Conservation (phyloP, 2,888 invertebrate genomes). For the Darwinula stevensoni region DNA sequence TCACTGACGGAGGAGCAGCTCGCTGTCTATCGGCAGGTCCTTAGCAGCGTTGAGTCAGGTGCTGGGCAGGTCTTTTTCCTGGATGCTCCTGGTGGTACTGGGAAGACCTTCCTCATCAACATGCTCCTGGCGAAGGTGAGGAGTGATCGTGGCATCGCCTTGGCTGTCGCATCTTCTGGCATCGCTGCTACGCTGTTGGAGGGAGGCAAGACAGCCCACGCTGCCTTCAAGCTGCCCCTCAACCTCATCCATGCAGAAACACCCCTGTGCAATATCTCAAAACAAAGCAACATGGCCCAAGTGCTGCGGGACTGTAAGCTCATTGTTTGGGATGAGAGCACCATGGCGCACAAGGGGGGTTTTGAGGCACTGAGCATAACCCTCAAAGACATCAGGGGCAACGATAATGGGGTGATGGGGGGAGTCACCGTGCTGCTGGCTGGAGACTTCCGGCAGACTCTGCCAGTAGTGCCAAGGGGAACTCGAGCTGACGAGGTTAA, state of each 20-base stretch:
- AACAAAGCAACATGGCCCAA: slow-evolving; percentile 11
- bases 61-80: slow-evolving; percentile 11
- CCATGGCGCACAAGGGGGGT: slow-evolving; percentile 15
- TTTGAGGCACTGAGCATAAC: slow-evolving; percentile 14
- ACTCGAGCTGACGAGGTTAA: slow-evolving; percentile 10
- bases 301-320: slow-evolving; percentile 12
- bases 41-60: slow-evolving; percentile 5
- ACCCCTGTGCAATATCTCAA: slow-evolving; percentile 14
- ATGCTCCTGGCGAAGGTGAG: slow-evolving; percentile 15
- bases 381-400: slow-evolving; percentile 10
- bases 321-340: slow-evolving; percentile 17
- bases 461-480: slow-evolving; percentile 10
- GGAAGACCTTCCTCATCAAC: slow-evolving; percentile 17
- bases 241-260: slow-evolving; percentile 12
- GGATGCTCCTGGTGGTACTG: slow-evolving; percentile 17
- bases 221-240: slow-evolving; percentile 15
- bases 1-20: too few species aligned
- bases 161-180: slow-evolving; percentile 17
- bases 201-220: slow-evolving; percentile 16
- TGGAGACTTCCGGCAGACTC: slow-evolving; percentile 11
- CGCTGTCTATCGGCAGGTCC: slow-evolving; percentile 7
- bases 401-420: slow-evolving; percentile 8
- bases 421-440: slow-evolving; percentile 10
- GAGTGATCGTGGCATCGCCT: slow-evolving; percentile 12
- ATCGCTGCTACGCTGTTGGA: slow-evolving; percentile 18